Conservation (phyloP, 1,140 invertebrate species). For the Monomorium pharaonis region DNA sequence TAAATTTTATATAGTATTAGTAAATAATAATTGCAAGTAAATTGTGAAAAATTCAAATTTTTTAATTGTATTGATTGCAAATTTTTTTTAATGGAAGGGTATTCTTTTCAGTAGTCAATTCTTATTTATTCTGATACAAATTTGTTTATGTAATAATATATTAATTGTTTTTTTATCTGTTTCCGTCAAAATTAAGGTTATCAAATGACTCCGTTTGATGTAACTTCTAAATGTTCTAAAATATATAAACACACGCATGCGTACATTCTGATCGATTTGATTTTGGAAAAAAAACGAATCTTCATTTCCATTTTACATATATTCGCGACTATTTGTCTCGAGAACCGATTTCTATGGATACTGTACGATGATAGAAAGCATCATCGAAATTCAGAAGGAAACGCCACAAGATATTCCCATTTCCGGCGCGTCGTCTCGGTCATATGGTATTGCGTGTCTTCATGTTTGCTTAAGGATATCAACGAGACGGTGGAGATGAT, state of each 20-base stretch:
- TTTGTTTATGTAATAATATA: neutral
- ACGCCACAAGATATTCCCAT: slow-evolving; percentile 80
- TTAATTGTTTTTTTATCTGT: neutral
- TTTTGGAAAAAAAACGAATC: slow-evolving; percentile 19
- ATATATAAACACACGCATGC: neutral
- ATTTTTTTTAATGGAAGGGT: neutral
- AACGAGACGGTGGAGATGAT: slow-evolving; percentile 69
- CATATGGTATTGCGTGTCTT: slow-evolving; percentile 80
- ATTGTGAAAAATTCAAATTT: neutral
- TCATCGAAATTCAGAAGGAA: slow-evolving; percentile 80
- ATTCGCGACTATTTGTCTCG: slow-evolving; percentile 69
- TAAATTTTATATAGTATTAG: neutral
- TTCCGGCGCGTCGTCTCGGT: slow-evolving; percentile 76
- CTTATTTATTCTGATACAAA: neutral
- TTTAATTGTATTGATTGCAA: neutral
- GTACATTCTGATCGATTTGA: slow-evolving; percentile 29
- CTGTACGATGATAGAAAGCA: slow-evolving; percentile 70
- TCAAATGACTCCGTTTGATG: neutral
- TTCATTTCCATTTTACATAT: slow-evolving; percentile 63
- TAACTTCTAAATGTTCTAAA: slow-evolving; percentile 1
- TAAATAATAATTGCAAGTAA: neutral
- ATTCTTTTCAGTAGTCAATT: neutral
- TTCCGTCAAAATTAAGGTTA: neutral
- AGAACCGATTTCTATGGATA: slow-evolving; percentile 63
- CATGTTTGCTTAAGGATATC: slow-evolving; percentile 80